A percentile compares a stretch with the other conserved stretches of the same genome.
These are phyloP conservation scores for Chrysolina haemoptera DNA, from an alignment of 2,888 invertebrate genomes.

Conservation along the genomic window DNA sequence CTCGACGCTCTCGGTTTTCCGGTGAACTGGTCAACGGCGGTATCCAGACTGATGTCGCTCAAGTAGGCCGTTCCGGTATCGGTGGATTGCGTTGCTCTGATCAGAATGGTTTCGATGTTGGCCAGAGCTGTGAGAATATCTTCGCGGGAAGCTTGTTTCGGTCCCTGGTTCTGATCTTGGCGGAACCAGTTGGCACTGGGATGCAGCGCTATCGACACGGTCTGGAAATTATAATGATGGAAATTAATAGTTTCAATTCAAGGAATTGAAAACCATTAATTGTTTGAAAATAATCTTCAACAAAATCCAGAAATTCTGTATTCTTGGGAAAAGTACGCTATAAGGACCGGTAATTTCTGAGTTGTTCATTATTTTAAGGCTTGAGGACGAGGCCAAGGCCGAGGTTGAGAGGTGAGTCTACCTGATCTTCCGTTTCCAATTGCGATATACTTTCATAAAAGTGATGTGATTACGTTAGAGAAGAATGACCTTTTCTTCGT, in stretches of 20 bases:
- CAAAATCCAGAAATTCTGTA: not conserved
- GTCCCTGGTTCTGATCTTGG: conserved; percentile 71
- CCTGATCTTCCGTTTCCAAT: too few relatives aligned
- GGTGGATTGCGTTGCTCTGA: conserved; percentile 83
- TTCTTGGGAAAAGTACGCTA: too few relatives aligned
- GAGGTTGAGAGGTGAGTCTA: too few relatives aligned
- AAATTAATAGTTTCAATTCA: not conserved
- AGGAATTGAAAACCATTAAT: too few relatives aligned
- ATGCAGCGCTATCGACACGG: conserved; percentile 76
- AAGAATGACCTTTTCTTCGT: too few relatives aligned
- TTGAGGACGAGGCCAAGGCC: too few relatives aligned
- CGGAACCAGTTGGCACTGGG: conserved; percentile 79
- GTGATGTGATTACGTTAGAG: too few relatives aligned
- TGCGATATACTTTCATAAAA: too few relatives aligned
- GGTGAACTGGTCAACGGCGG: conserved; percentile 78
- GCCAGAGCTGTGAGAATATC: conserved; percentile 90
- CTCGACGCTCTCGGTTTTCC: conserved; percentile 78
- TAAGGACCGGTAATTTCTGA: too few relatives aligned
- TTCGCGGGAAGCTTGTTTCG: conserved; percentile 78
- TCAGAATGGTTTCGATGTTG: conserved; percentile 85
- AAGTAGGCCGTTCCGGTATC: conserved; percentile 79
- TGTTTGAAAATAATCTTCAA: too few relatives aligned
- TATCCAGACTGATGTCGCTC: conserved; percentile 89
- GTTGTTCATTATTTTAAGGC: too few relatives aligned
- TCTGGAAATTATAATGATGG: conserved; percentile 67